Percentiles rank a stretch among this genome's conserved stretches.
These are phyloP conservation scores for Belonocnema kinseyi DNA, from an alignment of 1,140 invertebrate genomes.

Conservation along the genomic window DNA sequence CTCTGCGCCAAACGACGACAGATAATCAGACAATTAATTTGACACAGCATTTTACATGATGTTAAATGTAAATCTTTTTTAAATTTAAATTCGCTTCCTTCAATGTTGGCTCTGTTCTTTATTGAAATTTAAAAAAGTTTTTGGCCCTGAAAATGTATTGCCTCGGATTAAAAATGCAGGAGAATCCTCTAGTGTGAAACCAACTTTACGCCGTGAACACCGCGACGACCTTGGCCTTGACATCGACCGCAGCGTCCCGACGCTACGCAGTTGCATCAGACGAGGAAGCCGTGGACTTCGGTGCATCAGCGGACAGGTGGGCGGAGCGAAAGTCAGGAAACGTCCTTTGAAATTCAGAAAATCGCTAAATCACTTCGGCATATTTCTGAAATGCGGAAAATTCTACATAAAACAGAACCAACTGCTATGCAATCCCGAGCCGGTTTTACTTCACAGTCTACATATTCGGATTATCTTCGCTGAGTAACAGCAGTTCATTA, in stretches of 20 bases:
- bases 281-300: constrained; percentile 51
- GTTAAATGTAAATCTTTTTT: no score
- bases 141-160: constrained; percentile 1
- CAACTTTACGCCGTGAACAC: constrained; percentile 60
- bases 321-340: constrained; percentile 32
- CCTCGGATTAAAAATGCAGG: neutral
- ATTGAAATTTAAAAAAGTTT: neutral
- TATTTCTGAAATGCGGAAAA: neutral
- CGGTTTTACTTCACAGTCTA: no score
- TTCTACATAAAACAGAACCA: neutral
- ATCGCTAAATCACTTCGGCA: neutral
- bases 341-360: constrained; percentile 4
- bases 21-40: no score
- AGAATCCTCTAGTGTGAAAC: constrained; percentile 41
- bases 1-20: no score
- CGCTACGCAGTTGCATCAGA: constrained; percentile 72
- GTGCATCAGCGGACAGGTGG: constrained; percentile 50
- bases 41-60: no score
- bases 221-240: constrained; percentile 70
- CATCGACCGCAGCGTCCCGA: constrained; percentile 72
- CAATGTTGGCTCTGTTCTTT: neutral
- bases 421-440: no score
- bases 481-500: no score
- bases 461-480: no score
- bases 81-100: neutral